These are phyloP conservation scores for Drosophila pachea DNA, from an alignment of 1,140 invertebrate genomes.

Conservation along the genomic window DNA sequence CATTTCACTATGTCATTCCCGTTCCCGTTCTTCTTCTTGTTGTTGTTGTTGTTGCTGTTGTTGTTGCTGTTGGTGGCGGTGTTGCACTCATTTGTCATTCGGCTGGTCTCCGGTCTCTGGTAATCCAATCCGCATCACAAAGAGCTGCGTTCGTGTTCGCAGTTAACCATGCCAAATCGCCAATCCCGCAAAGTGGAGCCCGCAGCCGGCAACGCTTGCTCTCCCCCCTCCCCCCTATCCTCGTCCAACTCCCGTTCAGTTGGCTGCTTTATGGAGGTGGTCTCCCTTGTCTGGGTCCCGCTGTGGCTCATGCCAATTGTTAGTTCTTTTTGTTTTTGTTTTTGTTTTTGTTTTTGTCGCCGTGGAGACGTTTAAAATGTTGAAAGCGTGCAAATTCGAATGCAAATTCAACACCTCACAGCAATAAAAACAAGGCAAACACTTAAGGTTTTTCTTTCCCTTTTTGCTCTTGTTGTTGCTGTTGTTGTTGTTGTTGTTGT, in stretches of 20 bases:
- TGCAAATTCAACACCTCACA: conserved; percentile 73
- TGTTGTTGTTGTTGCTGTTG: conserved; percentile 22
- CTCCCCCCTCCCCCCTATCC: background rate
- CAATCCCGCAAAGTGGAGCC: conserved; percentile 33
- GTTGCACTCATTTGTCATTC: conserved; percentile 71
- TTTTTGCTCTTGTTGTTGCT: no score
- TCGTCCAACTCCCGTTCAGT: background rate
- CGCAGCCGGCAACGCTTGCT: no score
- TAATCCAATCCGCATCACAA: conserved; percentile 37
- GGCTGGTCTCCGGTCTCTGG: conserved; percentile 34
- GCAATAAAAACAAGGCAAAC: conserved; percentile 20
- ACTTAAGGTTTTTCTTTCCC: conserved; percentile 41
- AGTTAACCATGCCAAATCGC: conserved; percentile 21
- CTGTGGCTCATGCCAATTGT: conserved; percentile 72
- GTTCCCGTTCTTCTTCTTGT: conserved; percentile 18
- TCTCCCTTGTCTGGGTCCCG: conserved; percentile 17
- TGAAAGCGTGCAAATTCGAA: conserved; percentile 76
- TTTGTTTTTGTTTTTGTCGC: conserved; percentile 48
- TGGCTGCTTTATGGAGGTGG: conserved; percentile 6
- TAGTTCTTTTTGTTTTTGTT: conserved; percentile 61
- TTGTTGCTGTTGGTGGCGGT: conserved; percentile 28
- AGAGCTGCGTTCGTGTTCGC: conserved; percentile 28
- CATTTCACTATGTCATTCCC: conserved; percentile 33
- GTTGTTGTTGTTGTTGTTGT: background rate
- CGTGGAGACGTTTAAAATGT: conserved; percentile 48